Evolutionary conservation across 2,113 vertebrate genomes (phyloP), one percentile per base, ranked within the genome.

Genomic region (Paratilapia polleni): DNA sequence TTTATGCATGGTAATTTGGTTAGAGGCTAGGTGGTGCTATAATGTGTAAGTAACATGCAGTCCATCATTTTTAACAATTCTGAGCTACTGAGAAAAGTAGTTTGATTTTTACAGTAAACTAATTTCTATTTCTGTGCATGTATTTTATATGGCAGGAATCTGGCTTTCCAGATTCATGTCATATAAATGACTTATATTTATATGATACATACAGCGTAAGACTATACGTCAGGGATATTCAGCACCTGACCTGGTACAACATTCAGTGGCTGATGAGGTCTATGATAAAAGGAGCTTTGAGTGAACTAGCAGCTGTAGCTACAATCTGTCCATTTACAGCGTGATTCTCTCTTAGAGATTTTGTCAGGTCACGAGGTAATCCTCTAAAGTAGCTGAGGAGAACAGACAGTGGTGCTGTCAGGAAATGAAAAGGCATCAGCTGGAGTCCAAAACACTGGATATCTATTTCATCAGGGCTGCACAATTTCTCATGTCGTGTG

Each of bases 1-100:
- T 87, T 77, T 63, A 79, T 83, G 88, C 62, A 91, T 54, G 66
- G 84, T 73, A 87, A 84, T 79, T 60, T 77, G 70, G 60, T 83
- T 60, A 54, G 82, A 81, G 75, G 75, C 76, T 36, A 47, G 76
- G 49, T 56, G 83, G 52, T n/a, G 61, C 81, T 77, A 1, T 86
- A 49, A 22, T 61, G 73, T 43, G 60, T 56, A 60, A 77, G 66
- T 24, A 66, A 41, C 49, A 36, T 28, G 7, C 60, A 54, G 19
- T 28, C n/a, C 79, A 76, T 83, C 73, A 52, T 41, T 61, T 34
- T 58, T 26, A 52, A 52, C 5, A 57, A 57, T 64, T 81, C 14
- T 28, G 10, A 66, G 61, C 43, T 78, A 52, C 52, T 11, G 12
- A 87, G 4, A 58, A 24, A 14, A 36, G 19, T 77, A 9, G 7